Conservation (phyloP, 2,888 invertebrate species). For the Ennomos fuscantarius region DNA sequence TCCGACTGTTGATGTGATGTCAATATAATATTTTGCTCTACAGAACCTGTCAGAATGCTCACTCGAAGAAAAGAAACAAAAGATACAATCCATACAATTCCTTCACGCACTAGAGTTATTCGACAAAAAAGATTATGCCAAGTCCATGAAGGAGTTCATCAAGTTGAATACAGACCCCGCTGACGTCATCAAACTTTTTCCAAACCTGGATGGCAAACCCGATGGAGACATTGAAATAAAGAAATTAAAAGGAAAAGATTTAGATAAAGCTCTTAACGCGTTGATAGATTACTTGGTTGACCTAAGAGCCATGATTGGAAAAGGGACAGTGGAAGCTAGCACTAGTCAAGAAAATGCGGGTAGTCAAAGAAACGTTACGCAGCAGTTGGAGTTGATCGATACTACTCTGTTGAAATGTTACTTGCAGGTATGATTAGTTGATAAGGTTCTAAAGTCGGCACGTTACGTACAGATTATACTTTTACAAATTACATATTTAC, state of each 20-base stretch:
- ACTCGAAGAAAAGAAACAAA: constrained; percentile 91
- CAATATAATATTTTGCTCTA: constrained; percentile 13
- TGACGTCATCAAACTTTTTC: constrained; percentile 97
- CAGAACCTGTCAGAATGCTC: constrained; percentile 94
- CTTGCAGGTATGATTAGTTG: constrained; percentile 87
- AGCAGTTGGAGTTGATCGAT: constrained; percentile 95
- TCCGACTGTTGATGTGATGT: constrained; percentile 14
- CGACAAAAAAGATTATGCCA: constrained; percentile 93
- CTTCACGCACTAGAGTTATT: constrained; percentile 96
- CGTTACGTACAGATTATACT: too few species aligned
- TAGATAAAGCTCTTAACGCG: constrained; percentile 94
- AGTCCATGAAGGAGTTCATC: constrained; percentile 96
- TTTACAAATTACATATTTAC: too few species aligned
- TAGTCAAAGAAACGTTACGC: constrained; percentile 63
- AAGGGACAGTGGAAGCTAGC: constrained; percentile 26
- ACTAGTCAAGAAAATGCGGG: constrained; percentile 47
- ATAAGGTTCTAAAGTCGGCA: too few species aligned
- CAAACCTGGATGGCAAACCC: constrained; percentile 89
- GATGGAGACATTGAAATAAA: constrained; percentile 57
- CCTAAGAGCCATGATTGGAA: constrained; percentile 86
- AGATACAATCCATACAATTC: constrained; percentile 95
- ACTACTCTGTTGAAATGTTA: constrained; percentile 99
- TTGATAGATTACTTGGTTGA: constrained; percentile 95
- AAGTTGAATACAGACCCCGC: constrained; percentile 97
- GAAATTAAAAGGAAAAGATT: constrained; percentile 91